These are phyloP conservation scores for Hypocryptadius cinnamomeus DNA, from an alignment of 2,113 vertebrate species.

Conservation along the genomic window DNA sequence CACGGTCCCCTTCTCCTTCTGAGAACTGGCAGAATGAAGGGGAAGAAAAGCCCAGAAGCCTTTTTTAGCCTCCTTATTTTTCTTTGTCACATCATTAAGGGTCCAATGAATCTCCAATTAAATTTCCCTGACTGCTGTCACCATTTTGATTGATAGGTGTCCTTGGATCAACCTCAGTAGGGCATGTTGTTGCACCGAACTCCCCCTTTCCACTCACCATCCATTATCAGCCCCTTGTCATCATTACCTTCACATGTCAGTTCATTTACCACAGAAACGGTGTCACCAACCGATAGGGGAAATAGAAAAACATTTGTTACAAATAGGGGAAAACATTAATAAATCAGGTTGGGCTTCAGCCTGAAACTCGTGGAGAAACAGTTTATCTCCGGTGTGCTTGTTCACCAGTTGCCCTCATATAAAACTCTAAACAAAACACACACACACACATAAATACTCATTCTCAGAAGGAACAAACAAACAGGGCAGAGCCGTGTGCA, in stretches of 20 bases:
- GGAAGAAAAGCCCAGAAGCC: slow-evolving; percentile 62
- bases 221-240: slow-evolving; percentile 68
- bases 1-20: slow-evolving; percentile 36
- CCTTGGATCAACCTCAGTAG: slow-evolving; percentile 77
- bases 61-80: slow-evolving; percentile 70
- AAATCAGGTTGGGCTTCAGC: slow-evolving; percentile 6
- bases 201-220: slow-evolving; percentile 56
- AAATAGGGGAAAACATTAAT: slow-evolving; percentile 36
- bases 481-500: background rate
- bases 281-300: slow-evolving; percentile 51
- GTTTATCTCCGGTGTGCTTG: background rate
- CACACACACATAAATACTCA: background rate
- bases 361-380: background rate
- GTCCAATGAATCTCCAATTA: slow-evolving; percentile 81
- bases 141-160: slow-evolving; percentile 77
- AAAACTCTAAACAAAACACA: background rate
- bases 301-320: slow-evolving; percentile 58
- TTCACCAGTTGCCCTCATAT: background rate
- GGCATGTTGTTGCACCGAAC: slow-evolving; percentile 50
- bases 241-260: slow-evolving; percentile 64
- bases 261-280: slow-evolving; percentile 65
- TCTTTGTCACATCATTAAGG: slow-evolving; percentile 79
- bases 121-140: slow-evolving; percentile 72
- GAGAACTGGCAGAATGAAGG: slow-evolving; percentile 37
- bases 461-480: background rate